These are phyloP conservation scores for Bucco capensis DNA, from an alignment of 2,113 vertebrate genomes.

Conservation along the genomic window DNA sequence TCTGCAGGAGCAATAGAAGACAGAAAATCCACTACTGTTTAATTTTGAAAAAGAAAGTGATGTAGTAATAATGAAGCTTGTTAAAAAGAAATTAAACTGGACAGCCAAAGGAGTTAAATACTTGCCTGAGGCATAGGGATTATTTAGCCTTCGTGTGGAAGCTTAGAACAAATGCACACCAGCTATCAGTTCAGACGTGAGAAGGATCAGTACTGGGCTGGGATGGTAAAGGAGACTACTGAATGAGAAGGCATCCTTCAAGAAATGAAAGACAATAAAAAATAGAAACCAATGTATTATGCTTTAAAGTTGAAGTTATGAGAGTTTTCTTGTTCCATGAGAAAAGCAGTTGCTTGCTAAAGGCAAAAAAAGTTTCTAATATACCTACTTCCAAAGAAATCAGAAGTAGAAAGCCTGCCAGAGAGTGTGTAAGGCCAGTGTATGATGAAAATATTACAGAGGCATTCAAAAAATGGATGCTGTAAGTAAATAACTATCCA, in stretches of 20 bases:
- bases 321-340: not conserved
- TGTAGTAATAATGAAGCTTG: not conserved
- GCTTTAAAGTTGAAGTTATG: not conserved
- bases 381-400: not conserved
- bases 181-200: not conserved
- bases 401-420: not conserved
- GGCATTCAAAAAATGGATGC: not conserved
- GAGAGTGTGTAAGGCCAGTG: not conserved
- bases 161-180: not conserved
- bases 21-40: not conserved
- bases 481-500: not conserved
- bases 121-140: not conserved
- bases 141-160: not conserved
- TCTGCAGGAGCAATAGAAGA: not conserved
- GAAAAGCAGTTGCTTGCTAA: not conserved
- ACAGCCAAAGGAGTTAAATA: not conserved
- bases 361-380: not conserved
- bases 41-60: not conserved
- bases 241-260: not conserved
- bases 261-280: not conserved
- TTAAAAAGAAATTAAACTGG: not conserved
- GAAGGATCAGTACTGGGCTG: not conserved
- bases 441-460: not conserved
- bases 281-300: not conserved
- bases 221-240: not conserved